A percentile compares a stretch with the other conserved stretches of the same genome.
Conservation (phyloP, 2,797 vertebrate genomes). For the Momotus momota region DNA sequence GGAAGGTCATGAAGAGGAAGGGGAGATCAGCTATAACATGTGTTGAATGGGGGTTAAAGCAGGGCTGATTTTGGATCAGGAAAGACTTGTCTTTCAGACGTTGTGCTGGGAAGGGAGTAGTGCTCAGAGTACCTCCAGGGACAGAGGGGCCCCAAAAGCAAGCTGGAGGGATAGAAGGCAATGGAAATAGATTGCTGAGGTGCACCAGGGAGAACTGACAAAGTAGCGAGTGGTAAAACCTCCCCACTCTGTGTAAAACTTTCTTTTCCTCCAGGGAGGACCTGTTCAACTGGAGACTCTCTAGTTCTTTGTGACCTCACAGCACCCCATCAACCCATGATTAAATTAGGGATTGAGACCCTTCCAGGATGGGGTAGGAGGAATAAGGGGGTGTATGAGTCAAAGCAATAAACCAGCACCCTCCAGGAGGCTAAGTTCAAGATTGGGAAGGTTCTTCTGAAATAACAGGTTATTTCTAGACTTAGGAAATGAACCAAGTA, state of each 20-base stretch:
- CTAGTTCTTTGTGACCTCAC: neutral
- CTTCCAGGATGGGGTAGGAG: neutral
- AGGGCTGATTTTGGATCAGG: neutral
- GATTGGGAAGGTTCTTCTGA: neutral
- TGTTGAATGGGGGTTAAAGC: neutral
- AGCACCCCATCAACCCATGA: neutral
- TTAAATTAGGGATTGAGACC: neutral
- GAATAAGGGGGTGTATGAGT: neutral
- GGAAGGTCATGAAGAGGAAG: neutral
- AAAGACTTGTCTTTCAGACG: neutral
- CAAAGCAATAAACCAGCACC: neutral
- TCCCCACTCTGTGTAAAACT: neutral
- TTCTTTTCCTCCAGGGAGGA: neutral
- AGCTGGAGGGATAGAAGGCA: neutral
- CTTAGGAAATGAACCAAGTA: constrained; percentile 39
- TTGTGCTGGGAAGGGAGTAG: neutral
- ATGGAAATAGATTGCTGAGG: neutral
- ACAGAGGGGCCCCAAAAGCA: neutral
- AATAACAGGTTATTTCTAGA: constrained; percentile 55
- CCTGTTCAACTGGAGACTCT: neutral
- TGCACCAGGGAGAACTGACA: neutral
- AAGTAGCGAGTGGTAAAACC: neutral
- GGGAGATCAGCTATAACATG: rapidly evolving
- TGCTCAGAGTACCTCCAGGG: neutral
- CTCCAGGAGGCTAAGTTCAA: neutral